Percentiles rank a stretch among this genome's conserved stretches.
These are phyloP conservation scores for Lepidothrix coronata DNA, from an alignment of 2,113 vertebrate genomes.

Conservation along the genomic window DNA sequence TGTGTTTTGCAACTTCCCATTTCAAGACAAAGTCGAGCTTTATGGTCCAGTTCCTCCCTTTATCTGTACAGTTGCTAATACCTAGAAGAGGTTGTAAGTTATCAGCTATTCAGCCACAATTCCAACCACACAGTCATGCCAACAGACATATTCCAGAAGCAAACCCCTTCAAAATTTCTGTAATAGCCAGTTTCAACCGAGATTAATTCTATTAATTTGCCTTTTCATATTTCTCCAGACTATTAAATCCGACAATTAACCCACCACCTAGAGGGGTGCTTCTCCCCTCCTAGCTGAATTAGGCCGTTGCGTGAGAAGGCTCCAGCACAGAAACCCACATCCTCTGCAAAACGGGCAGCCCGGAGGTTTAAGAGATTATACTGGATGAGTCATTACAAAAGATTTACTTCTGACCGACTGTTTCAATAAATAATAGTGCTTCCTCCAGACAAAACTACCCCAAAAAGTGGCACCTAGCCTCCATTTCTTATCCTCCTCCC, in stretches of 20 bases:
- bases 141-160: neutral
- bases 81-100: neutral
- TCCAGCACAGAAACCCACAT: neutral
- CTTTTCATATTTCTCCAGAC: neutral
- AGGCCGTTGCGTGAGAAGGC: neutral
- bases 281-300: neutral
- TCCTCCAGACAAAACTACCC: neutral
- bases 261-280: neutral
- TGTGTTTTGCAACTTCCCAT: neutral
- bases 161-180: neutral
- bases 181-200: neutral
- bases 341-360: neutral
- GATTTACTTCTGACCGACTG: neutral
- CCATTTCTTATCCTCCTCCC: neutral
- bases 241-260: neutral
- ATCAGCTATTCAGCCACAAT: accelerated
- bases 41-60: neutral
- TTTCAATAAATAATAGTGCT: neutral
- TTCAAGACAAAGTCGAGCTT: neutral
- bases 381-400: neutral
- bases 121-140: neutral
- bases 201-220: neutral
- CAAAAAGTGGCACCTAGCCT: neutral
- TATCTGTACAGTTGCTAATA: neutral
- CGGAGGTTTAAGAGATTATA: neutral